phyloP scores from a whole-genome alignment of 1,140 invertebrate species.

The Drosophila bocki region DNA sequence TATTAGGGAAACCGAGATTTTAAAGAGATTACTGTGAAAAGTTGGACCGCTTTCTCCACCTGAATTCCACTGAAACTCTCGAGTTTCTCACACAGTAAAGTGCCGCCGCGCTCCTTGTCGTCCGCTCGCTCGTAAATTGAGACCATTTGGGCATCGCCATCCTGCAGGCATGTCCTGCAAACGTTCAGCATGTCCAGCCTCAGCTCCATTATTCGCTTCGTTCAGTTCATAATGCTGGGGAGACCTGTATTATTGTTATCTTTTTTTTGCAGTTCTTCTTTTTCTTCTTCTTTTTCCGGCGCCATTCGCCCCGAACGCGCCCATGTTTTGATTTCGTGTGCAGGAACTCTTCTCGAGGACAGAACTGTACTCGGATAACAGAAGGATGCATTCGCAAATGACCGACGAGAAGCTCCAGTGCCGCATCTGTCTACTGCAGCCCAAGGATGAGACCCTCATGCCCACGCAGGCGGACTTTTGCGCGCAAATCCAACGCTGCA shows the following conservation, averaged over 20 bases:
- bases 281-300: slow-evolving; percentile 6
- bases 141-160: slow-evolving; percentile 68
- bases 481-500: slow-evolving; percentile 45
- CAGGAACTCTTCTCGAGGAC: not conserved
- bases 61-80: slow-evolving; percentile 72
- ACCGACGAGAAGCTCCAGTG: slow-evolving; percentile 24
- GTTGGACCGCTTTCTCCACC: slow-evolving; percentile 16
- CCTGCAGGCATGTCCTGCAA: slow-evolving; percentile 75
- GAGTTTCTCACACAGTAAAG: slow-evolving; percentile 71
- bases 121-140: slow-evolving; percentile 69
- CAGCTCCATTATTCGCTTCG: slow-evolving; percentile 20
- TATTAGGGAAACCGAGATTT: not conserved
- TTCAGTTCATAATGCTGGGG: not conserved
- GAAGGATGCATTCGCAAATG: slow-evolving; percentile 17
- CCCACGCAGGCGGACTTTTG: slow-evolving; percentile 36
- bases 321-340: slow-evolving; percentile 5
- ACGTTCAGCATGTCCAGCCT: slow-evolving; percentile 49
- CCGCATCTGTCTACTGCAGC: slow-evolving; percentile 64
- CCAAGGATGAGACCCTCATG: slow-evolving; percentile 56
- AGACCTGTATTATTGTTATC: not conserved
- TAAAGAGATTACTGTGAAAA: not conserved
- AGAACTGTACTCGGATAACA: not conserved
- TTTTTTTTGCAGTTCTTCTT: not conserved
- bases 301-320: slow-evolving; percentile 16
- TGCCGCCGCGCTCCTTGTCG: slow-evolving; percentile 12